These are phyloP conservation scores for Samia ricini DNA, from an alignment of 1,140 invertebrate genomes.

Conservation along the genomic window DNA sequence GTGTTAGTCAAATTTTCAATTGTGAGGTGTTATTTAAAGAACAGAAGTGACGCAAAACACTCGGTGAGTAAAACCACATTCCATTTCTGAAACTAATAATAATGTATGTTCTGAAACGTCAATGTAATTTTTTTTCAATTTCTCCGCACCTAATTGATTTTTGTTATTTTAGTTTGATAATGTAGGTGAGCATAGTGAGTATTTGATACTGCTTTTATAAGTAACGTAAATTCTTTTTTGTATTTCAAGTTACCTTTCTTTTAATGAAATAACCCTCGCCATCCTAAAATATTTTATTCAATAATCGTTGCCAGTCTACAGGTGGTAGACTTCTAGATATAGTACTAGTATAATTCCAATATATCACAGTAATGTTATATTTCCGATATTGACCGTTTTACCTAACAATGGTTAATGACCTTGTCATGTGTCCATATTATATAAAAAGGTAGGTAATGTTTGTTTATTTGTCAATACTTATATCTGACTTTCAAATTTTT, in stretches of 20 bases:
- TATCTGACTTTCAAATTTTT: no score
- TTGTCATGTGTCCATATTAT: constrained; percentile 1
- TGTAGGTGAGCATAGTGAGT: not conserved
- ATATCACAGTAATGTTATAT: not conserved
- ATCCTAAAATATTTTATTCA: not conserved
- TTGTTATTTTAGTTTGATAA: not conserved
- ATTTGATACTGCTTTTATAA: not conserved
- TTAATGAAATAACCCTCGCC: not conserved
- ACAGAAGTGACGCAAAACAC: constrained; percentile 5
- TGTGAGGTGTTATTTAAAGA: constrained; percentile 9
- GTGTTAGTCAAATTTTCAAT: constrained; percentile 13
- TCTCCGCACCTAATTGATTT: not conserved
- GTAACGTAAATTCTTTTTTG: not conserved
- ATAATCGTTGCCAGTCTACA: not conserved
- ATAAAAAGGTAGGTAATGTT: not conserved
- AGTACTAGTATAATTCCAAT: not conserved
- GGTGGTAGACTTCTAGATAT: not conserved
- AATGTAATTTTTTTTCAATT: constrained; percentile 4
- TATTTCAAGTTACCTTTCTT: not conserved
- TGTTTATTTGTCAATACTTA: no score
- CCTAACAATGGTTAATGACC: not conserved
- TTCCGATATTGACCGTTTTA: not conserved
- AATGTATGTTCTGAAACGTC: constrained; percentile 8
- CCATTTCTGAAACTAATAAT: not conserved
- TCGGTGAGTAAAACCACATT: constrained; percentile 7